A percentile compares a stretch with the other conserved stretches of the same genome.
These are phyloP conservation scores for Sardinella longiceps DNA, from an alignment of 2,797 vertebrate genomes.

Conservation along the genomic window DNA sequence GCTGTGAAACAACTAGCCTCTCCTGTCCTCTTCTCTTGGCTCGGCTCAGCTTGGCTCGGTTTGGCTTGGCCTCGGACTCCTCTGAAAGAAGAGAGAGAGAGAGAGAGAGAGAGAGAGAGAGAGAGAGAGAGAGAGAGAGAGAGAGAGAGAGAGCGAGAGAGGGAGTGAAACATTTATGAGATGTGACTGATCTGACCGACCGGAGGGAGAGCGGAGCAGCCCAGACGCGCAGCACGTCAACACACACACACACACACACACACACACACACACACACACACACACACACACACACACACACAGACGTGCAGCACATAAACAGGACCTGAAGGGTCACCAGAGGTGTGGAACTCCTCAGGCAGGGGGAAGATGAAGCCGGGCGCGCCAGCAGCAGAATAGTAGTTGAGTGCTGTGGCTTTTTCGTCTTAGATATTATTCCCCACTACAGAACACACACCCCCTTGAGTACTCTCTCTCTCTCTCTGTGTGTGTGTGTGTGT, in stretches of 20 bases:
- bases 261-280: too few species aligned
- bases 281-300: too few species aligned
- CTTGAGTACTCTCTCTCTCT: slow-evolving; percentile 44
- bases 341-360: slow-evolving; percentile 55
- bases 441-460: slow-evolving; percentile 18
- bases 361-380: slow-evolving; percentile 22
- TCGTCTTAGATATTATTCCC: background rate
- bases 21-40: too few species aligned
- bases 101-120: too few species aligned
- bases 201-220: slow-evolving; percentile 69
- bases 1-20: slow-evolving; percentile 57
- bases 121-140: too few species aligned
- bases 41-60: background rate
- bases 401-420: too few species aligned
- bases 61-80: slow-evolving; percentile 59
- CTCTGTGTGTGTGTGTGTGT: slow-evolving; percentile 59
- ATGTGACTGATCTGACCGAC: slow-evolving; percentile 67
- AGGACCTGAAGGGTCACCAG: slow-evolving; percentile 54
- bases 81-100: slow-evolving; percentile 62
- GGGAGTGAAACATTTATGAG: slow-evolving; percentile 73
- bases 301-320: slow-evolving; percentile 60
- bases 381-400: background rate
- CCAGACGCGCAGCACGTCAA: slow-evolving; percentile 61
- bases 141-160: too few species aligned
- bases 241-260: too few species aligned